Evolutionary conservation across 2,888 invertebrate genomes (phyloP).

Genomic region (Alitta virens): DNA sequence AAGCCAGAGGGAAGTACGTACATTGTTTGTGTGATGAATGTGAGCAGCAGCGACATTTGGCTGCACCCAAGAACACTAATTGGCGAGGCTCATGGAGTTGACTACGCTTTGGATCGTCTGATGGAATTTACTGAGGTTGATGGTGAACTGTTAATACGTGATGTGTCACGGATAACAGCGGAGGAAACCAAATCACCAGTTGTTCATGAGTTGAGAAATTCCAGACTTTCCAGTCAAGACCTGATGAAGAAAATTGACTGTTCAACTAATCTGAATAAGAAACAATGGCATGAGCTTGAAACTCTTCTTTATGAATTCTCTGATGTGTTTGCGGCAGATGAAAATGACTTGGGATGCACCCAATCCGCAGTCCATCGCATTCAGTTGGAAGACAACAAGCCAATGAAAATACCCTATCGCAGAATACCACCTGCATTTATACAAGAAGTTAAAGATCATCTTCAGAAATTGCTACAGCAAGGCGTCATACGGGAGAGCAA

Average conservation of each 20-base stretch:
- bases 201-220: background rate
- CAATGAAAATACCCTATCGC: background rate
- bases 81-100: background rate
- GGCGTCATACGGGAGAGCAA: background rate
- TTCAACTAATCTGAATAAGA: background rate
- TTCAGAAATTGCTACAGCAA: background rate
- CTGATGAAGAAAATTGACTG: background rate
- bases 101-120: background rate
- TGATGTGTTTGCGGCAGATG: slow-evolving; percentile 7
- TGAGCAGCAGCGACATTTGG: background rate
- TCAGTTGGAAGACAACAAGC: background rate
- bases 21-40: background rate
- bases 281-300: background rate
- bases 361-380: background rate
- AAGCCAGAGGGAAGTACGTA: background rate
- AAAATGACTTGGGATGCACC: slow-evolving; percentile 1
- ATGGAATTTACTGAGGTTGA: background rate
- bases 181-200: background rate
- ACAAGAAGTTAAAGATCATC: background rate
- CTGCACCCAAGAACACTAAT: background rate
- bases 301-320: background rate
- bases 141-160: background rate
- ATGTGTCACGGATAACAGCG: background rate
- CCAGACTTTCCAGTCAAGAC: background rate
- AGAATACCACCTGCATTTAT: background rate